Base-by-base conservation (phyloP, 2,113 vertebrate genomes). In the Psettodes erumei region DNA sequence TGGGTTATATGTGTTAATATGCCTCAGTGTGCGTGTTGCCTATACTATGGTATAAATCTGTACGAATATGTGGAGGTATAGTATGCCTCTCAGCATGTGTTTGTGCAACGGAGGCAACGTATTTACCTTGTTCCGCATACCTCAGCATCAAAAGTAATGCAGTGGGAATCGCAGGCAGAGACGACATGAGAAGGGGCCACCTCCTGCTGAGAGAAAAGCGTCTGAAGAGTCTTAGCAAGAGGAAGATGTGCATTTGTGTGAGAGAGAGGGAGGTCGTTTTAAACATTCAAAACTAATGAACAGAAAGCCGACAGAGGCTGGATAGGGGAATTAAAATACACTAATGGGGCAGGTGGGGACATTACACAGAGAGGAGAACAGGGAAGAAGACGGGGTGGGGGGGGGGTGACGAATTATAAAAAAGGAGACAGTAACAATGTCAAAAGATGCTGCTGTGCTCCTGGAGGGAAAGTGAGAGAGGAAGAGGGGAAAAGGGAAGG, bases 201-300 rank as follows among this genome's bases (percentile, higher is more conserved):
- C 84, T 83, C 81, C 76, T 27, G 71, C 84, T 85, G 86, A 48
- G 87, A 37, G 77, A 71, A 72, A 70, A 80, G 69, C 50, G 58
- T 35, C 69, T 66, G 59, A 77, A 60, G 65, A 67, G 35, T 62
- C 69, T 64, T 62, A 73, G 74, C 51, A 21, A 55, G 48, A 63
- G 64, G 62, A 69, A 38, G 70, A n/a, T 75, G 73, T 60, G 43
- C 61, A 38, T 66, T 32, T 67, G 54, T 69, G 59, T 53, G 43
- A 33, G 35, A 11, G 5, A 40, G 35, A 6, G 35, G 50, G 38
- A 53, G 38, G 71, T 84, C 65, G 56, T 81, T 83, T 84, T 77
- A 65, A 86, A 81, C 65, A 84, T 75, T 81, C 56, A 81, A 54
- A 77, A 60, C 55, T 43, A 79, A 32, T 3, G 48, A 61, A 47